A percentile compares a stretch with the other conserved stretches of the same genome.
phyloP scores from a whole-genome alignment of 1,140 invertebrate species.

The Halictus rubicundus region DNA sequence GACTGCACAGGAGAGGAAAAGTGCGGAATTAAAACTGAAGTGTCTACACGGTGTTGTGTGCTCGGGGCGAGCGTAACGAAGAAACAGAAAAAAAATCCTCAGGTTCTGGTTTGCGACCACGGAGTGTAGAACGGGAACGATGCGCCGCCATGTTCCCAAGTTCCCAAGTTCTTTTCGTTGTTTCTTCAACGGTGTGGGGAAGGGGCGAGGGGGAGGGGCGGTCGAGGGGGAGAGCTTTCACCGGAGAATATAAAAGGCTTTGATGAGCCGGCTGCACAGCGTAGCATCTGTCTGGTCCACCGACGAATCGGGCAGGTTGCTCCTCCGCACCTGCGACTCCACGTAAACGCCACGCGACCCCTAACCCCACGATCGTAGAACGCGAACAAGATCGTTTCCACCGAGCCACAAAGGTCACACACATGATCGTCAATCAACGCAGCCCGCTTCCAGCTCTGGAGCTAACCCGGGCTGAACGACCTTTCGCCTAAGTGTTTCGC shows the following conservation, averaged over 20 bases:
- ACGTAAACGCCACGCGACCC: constrained; percentile 37
- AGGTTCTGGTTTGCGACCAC: not conserved
- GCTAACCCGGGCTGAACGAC: not conserved
- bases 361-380: constrained; percentile 54
- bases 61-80: not conserved
- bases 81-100: not conserved
- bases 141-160: no score
- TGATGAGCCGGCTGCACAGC: constrained; percentile 59
- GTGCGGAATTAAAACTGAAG: not conserved
- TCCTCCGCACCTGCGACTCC: constrained; percentile 66
- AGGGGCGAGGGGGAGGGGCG: no score
- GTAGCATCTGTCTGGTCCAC: constrained; percentile 58
- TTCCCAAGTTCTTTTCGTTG: not conserved
- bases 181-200: not conserved
- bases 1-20: not conserved
- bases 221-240: not conserved
- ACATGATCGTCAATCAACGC: not conserved
- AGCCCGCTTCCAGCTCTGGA: not conserved
- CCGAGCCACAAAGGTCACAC: constrained; percentile 26
- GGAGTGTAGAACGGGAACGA: no score
- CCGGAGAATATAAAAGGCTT: constrained; percentile 32
- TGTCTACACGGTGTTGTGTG: not conserved
- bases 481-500: not conserved
- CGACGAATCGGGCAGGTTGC: constrained; percentile 57
- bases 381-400: constrained; percentile 61